phyloP scores from a whole-genome alignment of 1,140 invertebrate species.

The Eurosta solidaginis region DNA sequence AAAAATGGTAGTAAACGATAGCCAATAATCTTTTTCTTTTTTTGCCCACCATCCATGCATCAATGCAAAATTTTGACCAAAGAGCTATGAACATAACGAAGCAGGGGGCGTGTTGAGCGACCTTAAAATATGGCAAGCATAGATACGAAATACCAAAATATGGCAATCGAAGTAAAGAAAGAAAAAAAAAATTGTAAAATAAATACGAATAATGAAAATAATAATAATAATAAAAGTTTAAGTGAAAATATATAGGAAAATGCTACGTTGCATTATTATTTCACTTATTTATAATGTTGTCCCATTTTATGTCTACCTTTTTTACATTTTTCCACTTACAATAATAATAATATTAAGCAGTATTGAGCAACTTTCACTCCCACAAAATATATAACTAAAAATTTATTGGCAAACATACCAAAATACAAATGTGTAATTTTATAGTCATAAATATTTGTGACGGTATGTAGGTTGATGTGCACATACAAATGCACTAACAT shows the following conservation, averaged over 20 bases:
- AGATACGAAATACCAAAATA: not conserved
- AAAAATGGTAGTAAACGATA: not conserved
- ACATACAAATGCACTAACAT: too few species aligned
- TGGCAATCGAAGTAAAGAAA: not conserved
- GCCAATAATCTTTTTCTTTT: not conserved
- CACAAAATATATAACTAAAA: constrained; percentile 8
- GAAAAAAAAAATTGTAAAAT: not conserved
- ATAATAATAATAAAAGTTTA: not conserved
- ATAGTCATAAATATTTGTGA: not conserved
- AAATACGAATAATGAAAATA: not conserved
- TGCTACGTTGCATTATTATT: constrained; percentile 4
- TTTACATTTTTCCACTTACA: not conserved
- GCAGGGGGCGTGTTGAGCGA: not conserved
- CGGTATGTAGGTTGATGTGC: not conserved
- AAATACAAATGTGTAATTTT: not conserved
- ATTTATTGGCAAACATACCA: constrained; percentile 9
- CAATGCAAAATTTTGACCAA: not conserved
- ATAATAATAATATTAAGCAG: not conserved
- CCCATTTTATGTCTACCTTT: not conserved
- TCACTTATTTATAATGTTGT: not conserved
- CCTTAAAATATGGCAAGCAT: not conserved
- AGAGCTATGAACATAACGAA: not conserved
- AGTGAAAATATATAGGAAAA: not conserved
- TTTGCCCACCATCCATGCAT: not conserved
- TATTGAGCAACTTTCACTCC: constrained; percentile 21